Percentiles rank a stretch among this genome's conserved stretches.
phyloP scores from a whole-genome alignment of 2,797 vertebrate genomes.

The Carapus acus region DNA sequence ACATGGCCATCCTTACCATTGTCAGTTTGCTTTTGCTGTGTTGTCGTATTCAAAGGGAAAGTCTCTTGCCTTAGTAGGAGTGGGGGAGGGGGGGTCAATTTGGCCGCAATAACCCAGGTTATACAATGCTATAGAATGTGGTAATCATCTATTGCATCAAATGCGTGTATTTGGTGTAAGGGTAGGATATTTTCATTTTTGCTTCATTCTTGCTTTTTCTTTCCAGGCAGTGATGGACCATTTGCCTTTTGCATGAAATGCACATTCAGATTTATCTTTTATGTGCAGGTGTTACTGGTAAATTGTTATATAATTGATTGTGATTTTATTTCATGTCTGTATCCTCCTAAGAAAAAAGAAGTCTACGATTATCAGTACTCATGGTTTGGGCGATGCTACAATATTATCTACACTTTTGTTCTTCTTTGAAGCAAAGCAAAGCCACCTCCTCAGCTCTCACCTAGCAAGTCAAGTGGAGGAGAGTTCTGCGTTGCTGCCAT shows the following conservation, averaged over 20 bases:
- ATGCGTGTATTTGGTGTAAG: too few relatives aligned
- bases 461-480: slow-evolving; percentile 92
- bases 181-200: too few relatives aligned
- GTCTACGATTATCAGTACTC: background rate
- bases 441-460: slow-evolving; percentile 93
- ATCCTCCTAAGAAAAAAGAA: slow-evolving; percentile 8
- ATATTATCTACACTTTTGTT: slow-evolving; percentile 1
- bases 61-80: too few relatives aligned
- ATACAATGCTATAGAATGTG: too few relatives aligned
- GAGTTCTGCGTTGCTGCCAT: slow-evolving; percentile 92
- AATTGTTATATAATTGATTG: slow-evolving; percentile 5
- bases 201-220: too few relatives aligned
- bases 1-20: too few relatives aligned
- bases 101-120: too few relatives aligned
- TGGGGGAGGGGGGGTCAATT: too few relatives aligned
- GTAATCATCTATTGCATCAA: too few relatives aligned
- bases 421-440: slow-evolving; percentile 85
- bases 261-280: slow-evolving; percentile 16
- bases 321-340: slow-evolving; percentile 12
- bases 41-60: too few relatives aligned
- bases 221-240: slow-evolving; percentile 12
- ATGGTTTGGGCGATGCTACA: background rate
- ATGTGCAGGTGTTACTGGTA: slow-evolving; percentile 17
- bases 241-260: slow-evolving; percentile 43
- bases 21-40: too few relatives aligned